phyloP scores from a whole-genome alignment of 2,888 invertebrate genomes.

The Zaprionus bogoriensis region DNA sequence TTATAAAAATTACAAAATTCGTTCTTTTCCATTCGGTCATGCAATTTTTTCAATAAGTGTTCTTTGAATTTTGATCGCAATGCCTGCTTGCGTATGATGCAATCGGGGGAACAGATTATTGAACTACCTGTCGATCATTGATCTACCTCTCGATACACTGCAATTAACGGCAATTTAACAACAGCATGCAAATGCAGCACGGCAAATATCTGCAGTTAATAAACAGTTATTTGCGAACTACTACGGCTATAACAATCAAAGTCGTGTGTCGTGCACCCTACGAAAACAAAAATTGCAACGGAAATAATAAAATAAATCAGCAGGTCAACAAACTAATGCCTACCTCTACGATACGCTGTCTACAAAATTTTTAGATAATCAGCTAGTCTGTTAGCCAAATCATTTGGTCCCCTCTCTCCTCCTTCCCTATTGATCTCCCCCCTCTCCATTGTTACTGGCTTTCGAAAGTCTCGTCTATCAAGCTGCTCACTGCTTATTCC shows the following conservation, averaged over 20 bases:
- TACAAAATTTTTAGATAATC: no score
- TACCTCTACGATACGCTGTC: no score
- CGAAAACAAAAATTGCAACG: conserved; percentile 20
- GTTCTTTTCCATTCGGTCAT: background rate
- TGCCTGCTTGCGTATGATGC: conserved; percentile 8
- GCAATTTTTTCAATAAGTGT: conserved; percentile 2
- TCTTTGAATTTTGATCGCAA: conserved; percentile 13
- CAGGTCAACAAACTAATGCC: conserved; percentile 73
- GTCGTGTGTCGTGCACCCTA: conserved; percentile 63
- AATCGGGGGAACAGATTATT: conserved; percentile 32
- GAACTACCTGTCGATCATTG: conserved; percentile 1
- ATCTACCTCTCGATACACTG: conserved; percentile 3
- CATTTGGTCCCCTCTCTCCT: background rate
- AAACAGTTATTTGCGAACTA: conserved; percentile 14
- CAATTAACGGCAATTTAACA: conserved; percentile 36
- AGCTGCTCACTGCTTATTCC: conserved; percentile 9
- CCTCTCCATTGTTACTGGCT: no score
- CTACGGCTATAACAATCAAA: conserved; percentile 15
- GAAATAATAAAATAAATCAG: conserved; percentile 5
- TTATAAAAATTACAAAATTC: background rate
- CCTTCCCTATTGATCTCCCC: background rate
- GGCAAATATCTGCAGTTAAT: no score
- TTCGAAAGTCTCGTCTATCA: background rate
- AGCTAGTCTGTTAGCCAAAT: no score
- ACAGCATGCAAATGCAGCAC: no score